phyloP scores from a whole-genome alignment of 2,797 vertebrate genomes.

The Cheirogaleus major region DNA sequence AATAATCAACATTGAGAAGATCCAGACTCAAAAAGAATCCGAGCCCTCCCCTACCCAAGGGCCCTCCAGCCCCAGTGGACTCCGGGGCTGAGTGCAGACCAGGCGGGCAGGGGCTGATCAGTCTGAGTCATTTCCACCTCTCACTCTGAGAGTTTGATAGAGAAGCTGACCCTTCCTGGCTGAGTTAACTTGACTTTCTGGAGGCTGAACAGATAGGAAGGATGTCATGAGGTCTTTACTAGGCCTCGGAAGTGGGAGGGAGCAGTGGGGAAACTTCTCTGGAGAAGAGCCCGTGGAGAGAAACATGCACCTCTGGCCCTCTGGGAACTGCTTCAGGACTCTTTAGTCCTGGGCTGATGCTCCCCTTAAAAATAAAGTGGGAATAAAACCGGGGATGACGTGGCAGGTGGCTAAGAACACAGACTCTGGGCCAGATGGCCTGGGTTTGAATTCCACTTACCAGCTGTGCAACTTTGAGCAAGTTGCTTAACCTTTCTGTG shows the following conservation, averaged over 20 bases:
- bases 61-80: not conserved
- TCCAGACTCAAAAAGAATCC: not conserved
- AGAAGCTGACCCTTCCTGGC: not conserved
- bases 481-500: not conserved
- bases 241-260: not conserved
- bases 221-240: not conserved
- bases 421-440: not conserved
- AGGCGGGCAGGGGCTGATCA: not conserved
- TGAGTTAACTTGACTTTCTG: not conserved
- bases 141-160: not conserved
- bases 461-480: not conserved
- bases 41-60: not conserved
- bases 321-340: not conserved
- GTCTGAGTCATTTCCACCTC: not conserved
- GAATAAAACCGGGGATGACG: not conserved
- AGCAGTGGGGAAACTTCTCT: not conserved
- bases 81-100: not conserved
- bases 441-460: not conserved
- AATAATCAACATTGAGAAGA: not conserved
- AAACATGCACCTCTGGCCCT: not conserved
- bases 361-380: not conserved
- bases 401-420: not conserved
- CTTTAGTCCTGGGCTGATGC: not conserved
- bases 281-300: slow-evolving; percentile 30
- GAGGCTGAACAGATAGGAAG: not conserved